These are phyloP conservation scores for Tragopan temminckii DNA, from an alignment of 2,797 vertebrate species.

Conservation along the genomic window DNA sequence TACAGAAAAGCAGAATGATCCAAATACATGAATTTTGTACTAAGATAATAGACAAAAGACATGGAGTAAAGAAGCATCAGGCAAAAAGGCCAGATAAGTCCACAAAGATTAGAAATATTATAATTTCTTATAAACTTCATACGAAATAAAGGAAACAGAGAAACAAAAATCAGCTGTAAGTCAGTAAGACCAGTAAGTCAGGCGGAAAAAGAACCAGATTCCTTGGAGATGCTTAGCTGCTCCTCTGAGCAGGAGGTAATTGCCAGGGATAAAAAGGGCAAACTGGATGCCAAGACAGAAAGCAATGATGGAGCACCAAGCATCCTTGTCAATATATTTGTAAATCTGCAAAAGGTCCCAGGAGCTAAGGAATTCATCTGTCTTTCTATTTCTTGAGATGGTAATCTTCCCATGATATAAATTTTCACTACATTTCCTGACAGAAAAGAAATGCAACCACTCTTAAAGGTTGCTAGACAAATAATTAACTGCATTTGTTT, in stretches of 20 bases:
- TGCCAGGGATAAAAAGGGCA: slow-evolving; percentile 23
- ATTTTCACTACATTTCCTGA: slow-evolving; percentile 39
- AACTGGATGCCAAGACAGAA: slow-evolving; percentile 14
- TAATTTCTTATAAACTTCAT: background rate
- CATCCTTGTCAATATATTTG: slow-evolving; percentile 21
- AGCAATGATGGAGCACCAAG: background rate
- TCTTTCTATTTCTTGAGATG: slow-evolving; percentile 12
- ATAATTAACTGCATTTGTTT: background rate
- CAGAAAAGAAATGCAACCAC: slow-evolving; percentile 6
- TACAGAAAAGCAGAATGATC: background rate
- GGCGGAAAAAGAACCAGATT: background rate
- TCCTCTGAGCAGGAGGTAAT: slow-evolving; percentile 17
- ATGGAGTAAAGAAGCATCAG: background rate
- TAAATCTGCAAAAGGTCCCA: slow-evolving; percentile 34
- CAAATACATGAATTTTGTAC: slow-evolving; percentile 6
- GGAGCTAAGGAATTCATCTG: background rate
- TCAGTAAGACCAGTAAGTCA: background rate
- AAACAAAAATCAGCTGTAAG: background rate
- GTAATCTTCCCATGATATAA: background rate
- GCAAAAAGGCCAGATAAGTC: background rate
- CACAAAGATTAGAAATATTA: background rate
- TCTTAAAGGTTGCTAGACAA: background rate
- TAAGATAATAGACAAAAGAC: background rate
- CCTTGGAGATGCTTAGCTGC: background rate
- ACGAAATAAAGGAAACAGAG: background rate